Evolutionary conservation across 2,113 vertebrate genomes (phyloP).

Genomic region (Mesoclemmys tuberculata): DNA sequence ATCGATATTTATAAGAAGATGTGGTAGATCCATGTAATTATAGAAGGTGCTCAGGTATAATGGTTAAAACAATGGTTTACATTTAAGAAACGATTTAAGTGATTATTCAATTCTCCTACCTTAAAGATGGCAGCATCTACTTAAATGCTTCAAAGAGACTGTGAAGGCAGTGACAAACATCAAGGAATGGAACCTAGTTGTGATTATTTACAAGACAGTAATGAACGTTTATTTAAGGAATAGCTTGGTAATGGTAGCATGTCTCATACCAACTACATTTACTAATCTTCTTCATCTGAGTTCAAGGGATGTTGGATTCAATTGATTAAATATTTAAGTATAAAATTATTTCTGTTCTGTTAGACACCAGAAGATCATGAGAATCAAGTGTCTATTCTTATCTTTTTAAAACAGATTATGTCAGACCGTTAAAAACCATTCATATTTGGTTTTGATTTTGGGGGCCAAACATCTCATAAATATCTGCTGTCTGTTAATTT

Average conservation of each 20-base stretch:
- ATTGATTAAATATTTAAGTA: not conserved
- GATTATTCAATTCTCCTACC: not conserved
- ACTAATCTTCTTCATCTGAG: not conserved
- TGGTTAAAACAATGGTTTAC: not conserved
- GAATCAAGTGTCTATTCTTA: not conserved
- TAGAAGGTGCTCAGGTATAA: not conserved
- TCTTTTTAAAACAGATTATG: not conserved
- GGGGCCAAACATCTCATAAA: not conserved
- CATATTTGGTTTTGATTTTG: not conserved
- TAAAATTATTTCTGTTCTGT: not conserved
- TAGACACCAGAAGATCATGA: not conserved
- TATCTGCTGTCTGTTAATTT: accelerated
- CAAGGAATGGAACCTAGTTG: not conserved
- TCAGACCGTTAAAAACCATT: not conserved
- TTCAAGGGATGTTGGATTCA: not conserved
- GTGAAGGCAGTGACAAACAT: not conserved
- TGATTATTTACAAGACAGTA: not conserved
- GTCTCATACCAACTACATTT: not conserved
- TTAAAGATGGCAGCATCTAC: not conserved
- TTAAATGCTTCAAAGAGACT: not conserved
- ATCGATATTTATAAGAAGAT: not conserved
- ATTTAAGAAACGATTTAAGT: not conserved
- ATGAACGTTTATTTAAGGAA: not conserved
- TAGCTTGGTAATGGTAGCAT: not conserved
- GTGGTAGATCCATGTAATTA: not conserved